Evolutionary conservation across 2,888 invertebrate genomes (phyloP).

Genomic region (Clunio marinus): DNA sequence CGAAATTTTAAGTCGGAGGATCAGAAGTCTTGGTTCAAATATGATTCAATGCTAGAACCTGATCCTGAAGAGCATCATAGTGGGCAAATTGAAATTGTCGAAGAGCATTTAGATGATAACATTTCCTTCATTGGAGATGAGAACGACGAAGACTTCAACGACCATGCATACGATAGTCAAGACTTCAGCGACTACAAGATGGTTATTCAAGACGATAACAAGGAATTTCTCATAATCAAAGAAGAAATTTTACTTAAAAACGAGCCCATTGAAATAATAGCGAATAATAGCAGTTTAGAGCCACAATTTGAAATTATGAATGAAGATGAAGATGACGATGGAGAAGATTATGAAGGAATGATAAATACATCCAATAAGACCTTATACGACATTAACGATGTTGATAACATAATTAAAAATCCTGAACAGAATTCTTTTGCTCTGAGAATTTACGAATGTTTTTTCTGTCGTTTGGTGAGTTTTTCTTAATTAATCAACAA

Average conservation of each 20-base stretch:
- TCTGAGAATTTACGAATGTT: slow-evolving; percentile 14
- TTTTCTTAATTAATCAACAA: no score
- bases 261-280: background rate
- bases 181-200: background rate
- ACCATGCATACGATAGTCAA: background rate
- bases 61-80: background rate
- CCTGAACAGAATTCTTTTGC: slow-evolving; percentile 2
- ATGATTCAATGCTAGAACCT: background rate
- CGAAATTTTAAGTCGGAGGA: background rate
- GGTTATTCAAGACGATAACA: background rate
- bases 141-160: background rate
- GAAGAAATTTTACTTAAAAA: background rate
- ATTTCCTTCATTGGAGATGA: background rate
- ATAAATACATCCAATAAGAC: background rate
- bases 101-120: background rate
- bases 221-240: background rate
- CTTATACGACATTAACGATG: background rate
- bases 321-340: background rate
- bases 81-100: no score
- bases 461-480: slow-evolving; percentile 7
- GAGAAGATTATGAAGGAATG: background rate
- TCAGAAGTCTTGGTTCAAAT: slow-evolving; percentile 12
- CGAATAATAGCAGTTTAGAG: background rate
- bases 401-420: slow-evolving; percentile 5
- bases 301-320: background rate